These are phyloP conservation scores for Phymastichus coffea DNA, from an alignment of 1,140 invertebrate genomes.

Conservation along the genomic window DNA sequence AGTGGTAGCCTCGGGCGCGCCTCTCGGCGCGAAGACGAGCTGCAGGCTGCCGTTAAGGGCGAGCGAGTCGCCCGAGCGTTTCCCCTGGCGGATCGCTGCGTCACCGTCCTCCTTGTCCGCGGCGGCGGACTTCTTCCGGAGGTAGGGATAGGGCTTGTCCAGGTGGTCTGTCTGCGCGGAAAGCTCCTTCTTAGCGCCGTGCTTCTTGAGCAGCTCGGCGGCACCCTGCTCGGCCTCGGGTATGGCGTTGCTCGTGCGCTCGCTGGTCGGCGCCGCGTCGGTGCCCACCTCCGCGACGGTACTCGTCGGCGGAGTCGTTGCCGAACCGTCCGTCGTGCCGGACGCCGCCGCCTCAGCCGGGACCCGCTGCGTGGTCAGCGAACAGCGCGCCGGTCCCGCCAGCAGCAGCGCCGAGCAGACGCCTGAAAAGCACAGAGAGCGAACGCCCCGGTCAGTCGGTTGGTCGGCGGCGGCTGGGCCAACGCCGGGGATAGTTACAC, in stretches of 20 bases:
- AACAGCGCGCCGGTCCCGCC: too few species aligned
- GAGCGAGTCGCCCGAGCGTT: not conserved
- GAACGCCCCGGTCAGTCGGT: too few species aligned
- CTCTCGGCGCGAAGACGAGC: too few species aligned
- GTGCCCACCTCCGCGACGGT: not conserved
- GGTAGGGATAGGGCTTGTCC: constrained; percentile 5
- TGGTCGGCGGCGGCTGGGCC: too few species aligned
- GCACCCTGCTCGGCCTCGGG: not conserved
- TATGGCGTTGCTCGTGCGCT: constrained; percentile 14
- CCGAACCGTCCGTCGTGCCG: not conserved
- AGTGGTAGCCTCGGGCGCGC: too few species aligned
- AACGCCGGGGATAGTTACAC: too few species aligned
- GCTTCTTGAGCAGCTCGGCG: not conserved
- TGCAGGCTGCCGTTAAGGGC: too few species aligned
- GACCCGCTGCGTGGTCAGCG: too few species aligned
- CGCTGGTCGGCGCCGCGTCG: not conserved
- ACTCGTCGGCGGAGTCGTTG: not conserved
- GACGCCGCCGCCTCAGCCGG: too few species aligned
- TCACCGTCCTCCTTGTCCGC: too few species aligned
- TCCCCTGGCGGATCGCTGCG: not conserved
- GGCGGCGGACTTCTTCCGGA: not conserved
- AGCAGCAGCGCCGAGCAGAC: too few species aligned
- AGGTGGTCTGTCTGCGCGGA: not conserved
- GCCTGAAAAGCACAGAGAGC: too few species aligned
- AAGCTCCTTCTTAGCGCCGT: not conserved